Conservation (phyloP, 2,797 vertebrate genomes). For the Melanotaenia pygmaea region DNA sequence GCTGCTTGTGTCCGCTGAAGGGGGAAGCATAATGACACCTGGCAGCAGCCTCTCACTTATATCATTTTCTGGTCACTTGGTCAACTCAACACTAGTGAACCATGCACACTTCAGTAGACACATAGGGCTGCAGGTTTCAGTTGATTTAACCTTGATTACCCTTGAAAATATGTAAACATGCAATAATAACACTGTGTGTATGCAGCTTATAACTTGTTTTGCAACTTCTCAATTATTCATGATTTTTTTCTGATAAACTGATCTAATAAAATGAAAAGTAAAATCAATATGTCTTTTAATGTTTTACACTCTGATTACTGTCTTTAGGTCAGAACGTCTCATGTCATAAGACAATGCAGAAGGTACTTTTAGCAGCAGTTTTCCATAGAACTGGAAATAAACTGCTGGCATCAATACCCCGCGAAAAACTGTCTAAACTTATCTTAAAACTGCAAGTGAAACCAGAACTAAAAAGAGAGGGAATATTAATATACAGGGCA, state of each 20-base stretch:
- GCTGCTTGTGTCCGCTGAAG: constrained; percentile 44
- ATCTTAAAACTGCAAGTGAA: neutral
- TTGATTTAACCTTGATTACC: constrained; percentile 54
- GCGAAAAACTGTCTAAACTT: neutral
- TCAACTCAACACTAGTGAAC: constrained; percentile 61
- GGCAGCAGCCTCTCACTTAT: constrained; percentile 53
- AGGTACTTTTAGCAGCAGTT: neutral
- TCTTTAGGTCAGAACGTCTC: neutral
- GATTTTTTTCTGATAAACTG: neutral
- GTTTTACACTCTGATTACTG: neutral
- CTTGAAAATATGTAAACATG: constrained; percentile 52
- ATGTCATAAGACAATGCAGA: neutral
- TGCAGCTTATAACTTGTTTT: neutral
- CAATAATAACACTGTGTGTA: constrained; percentile 11
- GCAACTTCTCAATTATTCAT: neutral
- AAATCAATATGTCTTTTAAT: neutral
- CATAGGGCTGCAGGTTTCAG: constrained; percentile 24
- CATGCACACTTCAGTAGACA: constrained; percentile 24
- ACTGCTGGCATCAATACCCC: neutral
- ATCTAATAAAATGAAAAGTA: neutral
- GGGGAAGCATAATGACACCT: constrained; percentile 56
- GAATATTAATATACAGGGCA: neutral
- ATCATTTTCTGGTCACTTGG: constrained; percentile 64
- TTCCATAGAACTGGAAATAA: neutral
- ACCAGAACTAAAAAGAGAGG: neutral